Base-by-base conservation (phyloP, 2,888 invertebrate species). In the Pyrrhosoma nymphula region DNA sequence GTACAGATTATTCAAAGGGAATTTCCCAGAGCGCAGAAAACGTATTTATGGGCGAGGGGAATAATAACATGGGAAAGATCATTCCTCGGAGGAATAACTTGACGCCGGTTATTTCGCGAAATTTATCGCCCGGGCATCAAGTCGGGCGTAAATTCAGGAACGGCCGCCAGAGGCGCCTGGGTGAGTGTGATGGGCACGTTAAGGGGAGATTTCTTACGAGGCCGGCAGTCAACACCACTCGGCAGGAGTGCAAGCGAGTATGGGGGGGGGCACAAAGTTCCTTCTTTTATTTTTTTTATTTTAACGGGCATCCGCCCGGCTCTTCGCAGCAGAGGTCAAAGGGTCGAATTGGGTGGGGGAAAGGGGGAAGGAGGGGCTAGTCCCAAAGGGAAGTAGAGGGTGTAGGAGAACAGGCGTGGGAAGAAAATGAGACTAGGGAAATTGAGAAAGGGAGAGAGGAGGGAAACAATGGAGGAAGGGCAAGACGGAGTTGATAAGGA, bases 1-100 rank as follows among this genome's bases (percentile, higher is more conserved):
- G 30, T 82, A 35, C 30, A 82, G 82, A 82, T 82, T 82, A 82
- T 82, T 82, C 82, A 82, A 82, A 82, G 82, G 82, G 35, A 82
- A 82, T 82, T 35, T 35, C 82, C 82, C 82, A 82, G 82, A 82
- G 82, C 82, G 82, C 82, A 35, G 82, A 82, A 60, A 82, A 82
- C 82, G 82, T 82, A 82, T 82, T 82, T 82, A 82, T 82, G 82
- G 82, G 82, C 82, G 35, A 82, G 82, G 35, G 82, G 82, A 82
- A 82, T 82, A 82, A 82, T 82, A 82, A 82, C 82, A 82, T 82
- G 82, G n/a, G 82, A 82, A 82, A 82, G 82, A 82, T 82, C 82
- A 82, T 82, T 82, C 82, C 82, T 82, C 82, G 3, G 26, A 26
- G 82, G 82, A 14, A 82, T 82, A 82, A 35, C 82, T 82, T 82